Evolutionary conservation across 2,113 vertebrate genomes (phyloP).

Genomic region (Zingel zingel): DNA sequence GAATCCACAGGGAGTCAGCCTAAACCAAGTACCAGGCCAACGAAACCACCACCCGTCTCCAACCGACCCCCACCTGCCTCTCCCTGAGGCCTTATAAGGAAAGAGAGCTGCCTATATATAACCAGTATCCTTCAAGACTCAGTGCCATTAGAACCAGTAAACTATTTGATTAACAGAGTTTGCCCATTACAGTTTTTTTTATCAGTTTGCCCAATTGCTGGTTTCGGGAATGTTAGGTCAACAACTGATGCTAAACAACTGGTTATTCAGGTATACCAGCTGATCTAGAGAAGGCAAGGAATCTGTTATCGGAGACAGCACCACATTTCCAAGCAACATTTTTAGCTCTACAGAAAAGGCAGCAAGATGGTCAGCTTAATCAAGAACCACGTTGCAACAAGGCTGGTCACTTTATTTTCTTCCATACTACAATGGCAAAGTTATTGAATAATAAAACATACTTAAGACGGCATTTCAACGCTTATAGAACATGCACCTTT

Average conservation of each 20-base stretch:
- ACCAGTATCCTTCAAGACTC: constrained; percentile 77
- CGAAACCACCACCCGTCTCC: constrained; percentile 74
- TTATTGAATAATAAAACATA: constrained; percentile 1
- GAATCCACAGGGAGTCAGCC: constrained; percentile 82
- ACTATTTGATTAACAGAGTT: constrained; percentile 51
- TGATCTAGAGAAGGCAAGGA: constrained; percentile 25
- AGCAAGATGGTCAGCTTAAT: neutral
- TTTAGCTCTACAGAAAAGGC: constrained; percentile 6
- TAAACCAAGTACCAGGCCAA: constrained; percentile 76
- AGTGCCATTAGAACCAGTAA: constrained; percentile 45
- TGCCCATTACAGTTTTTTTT: constrained; percentile 27
- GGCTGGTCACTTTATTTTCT: neutral
- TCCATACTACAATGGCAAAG: neutral
- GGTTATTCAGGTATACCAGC: neutral
- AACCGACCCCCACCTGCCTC: constrained; percentile 70
- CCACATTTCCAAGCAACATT: neutral
- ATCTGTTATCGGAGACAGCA: neutral
- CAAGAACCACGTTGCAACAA: neutral
- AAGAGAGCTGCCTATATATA: constrained; percentile 82
- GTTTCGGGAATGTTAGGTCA: constrained; percentile 11
- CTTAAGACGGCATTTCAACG: neutral
- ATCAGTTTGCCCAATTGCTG: neutral
- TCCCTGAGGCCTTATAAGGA: constrained; percentile 79
- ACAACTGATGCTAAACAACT: neutral
- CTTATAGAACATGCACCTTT: neutral